phyloP scores from a whole-genome alignment of 2,113 vertebrate species.

The Ictalurus furcatus region DNA sequence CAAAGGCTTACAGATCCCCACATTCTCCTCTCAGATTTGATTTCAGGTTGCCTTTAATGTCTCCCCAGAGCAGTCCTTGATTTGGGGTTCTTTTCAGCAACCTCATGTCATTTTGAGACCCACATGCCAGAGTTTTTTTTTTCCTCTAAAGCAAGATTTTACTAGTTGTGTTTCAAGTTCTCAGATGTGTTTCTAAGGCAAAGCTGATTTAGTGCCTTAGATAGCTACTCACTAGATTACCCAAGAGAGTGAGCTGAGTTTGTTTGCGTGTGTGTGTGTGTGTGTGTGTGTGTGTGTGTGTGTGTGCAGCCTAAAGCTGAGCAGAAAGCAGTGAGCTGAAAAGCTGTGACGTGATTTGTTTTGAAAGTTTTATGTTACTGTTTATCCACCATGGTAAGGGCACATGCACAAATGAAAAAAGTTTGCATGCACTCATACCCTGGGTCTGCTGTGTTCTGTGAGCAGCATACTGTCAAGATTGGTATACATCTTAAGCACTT shows the following conservation, averaged over 20 bases:
- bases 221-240: background rate
- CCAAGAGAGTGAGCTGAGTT: background rate
- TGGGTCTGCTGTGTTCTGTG: background rate
- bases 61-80: background rate
- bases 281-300: background rate
- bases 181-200: background rate
- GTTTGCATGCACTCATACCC: background rate
- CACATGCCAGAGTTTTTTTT: background rate
- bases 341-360: slow-evolving; percentile 18
- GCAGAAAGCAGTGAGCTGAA: background rate
- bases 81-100: background rate
- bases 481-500: slow-evolving; percentile 17
- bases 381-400: background rate
- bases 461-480: background rate
- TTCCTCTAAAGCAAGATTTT: background rate
- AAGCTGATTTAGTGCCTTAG: background rate
- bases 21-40: slow-evolving; percentile 31
- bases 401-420: background rate
- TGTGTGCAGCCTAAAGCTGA: background rate
- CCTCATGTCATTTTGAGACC: background rate
- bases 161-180: background rate
- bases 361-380: slow-evolving; percentile 19
- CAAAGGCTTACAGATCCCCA: background rate
- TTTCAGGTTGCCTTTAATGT: background rate
- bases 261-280: background rate